Evolutionary conservation across 2,797 vertebrate genomes (phyloP).

Genomic region (Alauda arvensis): DNA sequence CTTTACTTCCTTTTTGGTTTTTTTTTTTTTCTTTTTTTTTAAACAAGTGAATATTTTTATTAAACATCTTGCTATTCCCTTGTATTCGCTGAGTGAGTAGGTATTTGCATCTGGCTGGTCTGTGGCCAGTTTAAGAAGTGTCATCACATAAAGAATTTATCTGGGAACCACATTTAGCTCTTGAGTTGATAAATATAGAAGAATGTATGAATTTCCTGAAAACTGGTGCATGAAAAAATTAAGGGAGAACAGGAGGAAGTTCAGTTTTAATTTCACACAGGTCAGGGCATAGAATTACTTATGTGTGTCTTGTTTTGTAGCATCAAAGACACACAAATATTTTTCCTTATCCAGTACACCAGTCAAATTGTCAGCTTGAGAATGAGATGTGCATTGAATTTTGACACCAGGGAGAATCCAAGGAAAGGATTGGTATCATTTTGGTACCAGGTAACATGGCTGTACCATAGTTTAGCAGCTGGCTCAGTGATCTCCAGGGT

Average conservation of each 20-base stretch:
- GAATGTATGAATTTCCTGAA: background rate
- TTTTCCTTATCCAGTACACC: background rate
- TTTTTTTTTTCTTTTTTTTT: background rate
- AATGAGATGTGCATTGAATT: background rate
- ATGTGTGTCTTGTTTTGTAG: background rate
- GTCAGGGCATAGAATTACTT: background rate
- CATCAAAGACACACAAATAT: background rate
- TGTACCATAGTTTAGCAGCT: background rate
- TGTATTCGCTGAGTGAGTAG: background rate
- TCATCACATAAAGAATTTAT: background rate
- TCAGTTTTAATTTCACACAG: background rate
- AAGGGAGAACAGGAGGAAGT: background rate
- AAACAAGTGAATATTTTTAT: background rate
- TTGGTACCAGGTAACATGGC: background rate
- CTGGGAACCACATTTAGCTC: conserved; percentile 13
- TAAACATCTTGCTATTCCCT: background rate
- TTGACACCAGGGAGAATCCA: background rate
- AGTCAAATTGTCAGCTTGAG: background rate
- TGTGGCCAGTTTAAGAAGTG: background rate
- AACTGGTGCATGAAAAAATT: background rate
- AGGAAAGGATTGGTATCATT: background rate
- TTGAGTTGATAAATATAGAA: background rate
- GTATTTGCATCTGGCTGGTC: background rate
- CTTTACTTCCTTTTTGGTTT: background rate
- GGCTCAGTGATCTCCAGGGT: conserved; percentile 40